Base-by-base conservation (phyloP, 2,113 vertebrate genomes). In the Tupaia chinensis region DNA sequence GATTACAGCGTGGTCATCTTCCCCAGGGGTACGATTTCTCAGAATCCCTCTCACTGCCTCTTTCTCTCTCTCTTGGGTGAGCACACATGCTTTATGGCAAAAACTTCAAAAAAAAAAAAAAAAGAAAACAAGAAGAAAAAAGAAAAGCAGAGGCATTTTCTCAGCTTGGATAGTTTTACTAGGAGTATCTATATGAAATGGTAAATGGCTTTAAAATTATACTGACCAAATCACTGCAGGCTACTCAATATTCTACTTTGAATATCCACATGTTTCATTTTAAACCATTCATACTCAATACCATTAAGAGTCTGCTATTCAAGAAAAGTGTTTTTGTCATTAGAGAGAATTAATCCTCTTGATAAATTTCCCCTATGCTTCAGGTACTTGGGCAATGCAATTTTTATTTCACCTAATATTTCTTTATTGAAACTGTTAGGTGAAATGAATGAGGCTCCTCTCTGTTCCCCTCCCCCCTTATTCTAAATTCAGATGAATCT, bases 331-430 rank as follows among this genome's bases (percentile, higher is more conserved):
- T 15, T 89, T 89, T 95, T 94, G 44, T 89, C 78, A 81, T 95
- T 93, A 95, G 13, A 20, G 3, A 92, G 32, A 95, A 93, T 94
- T 95, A 93, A 92, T 96, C 66, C 58, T 95, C 77, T 90, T 96
- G 84, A 95, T 85, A 93, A 97, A 92, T 90, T 92, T 13, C 32
- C 92, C 58, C 15, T 54, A 13, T 80, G 70, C 27, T 79, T 81
- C 73, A 93, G 78, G 74, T 89, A 78, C 22, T 73, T 87, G 56
- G 69, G 12, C 86, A 83, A 79, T 86, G 72, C 13, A 73, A 86
- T 92, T 97, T 87, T 97, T 95, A 97, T 97, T 95, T 80, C 61
- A 68, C 17, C 29, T 77, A 93, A 90, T 87, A 54, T 96, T 93
- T 89, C 66, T 86, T 95, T 82, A 94, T 93, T 84, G 17, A 87